Evolutionary conservation across 2,797 vertebrate species (phyloP), one percentile per base, ranked within the genome.

Genomic region (Cryptoblepharus egeriae): DNA sequence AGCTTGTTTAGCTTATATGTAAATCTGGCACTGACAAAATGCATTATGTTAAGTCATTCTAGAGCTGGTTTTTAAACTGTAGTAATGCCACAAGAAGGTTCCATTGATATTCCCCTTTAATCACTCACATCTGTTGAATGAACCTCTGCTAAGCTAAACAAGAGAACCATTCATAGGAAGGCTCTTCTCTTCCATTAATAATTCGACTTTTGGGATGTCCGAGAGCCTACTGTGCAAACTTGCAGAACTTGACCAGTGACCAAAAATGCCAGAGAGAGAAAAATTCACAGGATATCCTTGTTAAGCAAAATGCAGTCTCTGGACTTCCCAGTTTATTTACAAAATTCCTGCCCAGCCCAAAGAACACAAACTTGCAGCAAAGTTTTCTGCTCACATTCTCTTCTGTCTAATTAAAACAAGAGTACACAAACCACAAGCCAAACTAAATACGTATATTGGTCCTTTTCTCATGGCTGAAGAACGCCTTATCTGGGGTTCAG

Each of bases 401-500:
- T 69, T n/a, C 16, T 0, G 45, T 76, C 77, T 85, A 88, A 70
- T 86, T 71, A 69, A 30, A 24, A 28, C n/a, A 80, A 63, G 39
- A 20, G 37, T 71, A 67, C 15, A 75, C 52, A 84, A 88, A 42
- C 68, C 75, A 64, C 80, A 87, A 42, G 81, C 55, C 37, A 86
- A 71, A 86, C 58, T 61, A 83, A 63, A 52, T 0, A 0, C 37
- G 88, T 80, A 26, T 71, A 68, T 55, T 37, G 85, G 77, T 52
- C 37, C 65, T 22, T n/a, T 77, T 90, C 37, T 84, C 68, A 7
- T 75, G 83, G 90, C 68, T 83, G 74, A 77, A 83, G 79, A 87
- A 90, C 79, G 82, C 80, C 55, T 30, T 81, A 75, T 87, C 84
- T 84, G n/a, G 72, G 11, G 81, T 89, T 82, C 86, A 88, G 67